phyloP scores from a whole-genome alignment of 2,888 invertebrate species.

The Laspeyria flexula region DNA sequence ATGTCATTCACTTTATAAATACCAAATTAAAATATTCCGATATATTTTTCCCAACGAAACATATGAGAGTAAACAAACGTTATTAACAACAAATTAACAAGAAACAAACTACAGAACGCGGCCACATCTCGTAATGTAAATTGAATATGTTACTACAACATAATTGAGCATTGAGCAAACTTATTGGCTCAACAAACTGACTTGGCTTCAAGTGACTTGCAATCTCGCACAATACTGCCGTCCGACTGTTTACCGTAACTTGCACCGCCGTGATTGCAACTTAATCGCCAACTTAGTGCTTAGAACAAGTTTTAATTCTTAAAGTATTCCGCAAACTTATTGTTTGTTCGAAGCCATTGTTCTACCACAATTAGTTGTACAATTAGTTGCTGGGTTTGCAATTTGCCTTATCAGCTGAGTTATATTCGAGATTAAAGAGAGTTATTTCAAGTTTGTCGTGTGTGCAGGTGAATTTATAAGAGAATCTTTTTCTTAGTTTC shows the following conservation, averaged over 20 bases:
- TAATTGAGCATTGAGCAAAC: slow-evolving; percentile 67
- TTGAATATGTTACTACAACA: slow-evolving; percentile 47
- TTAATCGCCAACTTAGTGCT: slow-evolving; percentile 73
- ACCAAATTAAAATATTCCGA: too few species aligned
- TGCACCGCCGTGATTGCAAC: slow-evolving; percentile 70
- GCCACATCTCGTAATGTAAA: slow-evolving; percentile 20
- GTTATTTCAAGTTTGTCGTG: slow-evolving; percentile 20
- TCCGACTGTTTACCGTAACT: slow-evolving; percentile 69
- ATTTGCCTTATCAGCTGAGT: slow-evolving; percentile 52
- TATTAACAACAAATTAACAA: neutral
- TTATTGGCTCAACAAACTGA: slow-evolving; percentile 68
- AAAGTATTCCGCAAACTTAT: slow-evolving; percentile 58
- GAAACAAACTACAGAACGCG: neutral
- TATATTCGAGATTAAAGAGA: slow-evolving; percentile 46
- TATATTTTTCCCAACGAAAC: neutral
- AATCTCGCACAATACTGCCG: slow-evolving; percentile 60
- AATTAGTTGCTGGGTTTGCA: slow-evolving; percentile 47
- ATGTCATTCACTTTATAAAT: too few species aligned
- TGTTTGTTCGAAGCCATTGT: slow-evolving; percentile 44
- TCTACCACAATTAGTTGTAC: slow-evolving; percentile 21
- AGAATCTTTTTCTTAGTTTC: slow-evolving; percentile 18
- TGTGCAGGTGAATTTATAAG: slow-evolving; percentile 9
- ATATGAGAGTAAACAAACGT: neutral
- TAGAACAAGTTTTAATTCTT: slow-evolving; percentile 67
- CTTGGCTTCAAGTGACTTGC: slow-evolving; percentile 61